Percentiles rank a stretch among this genome's conserved stretches.
phyloP scores from a whole-genome alignment of 2,113 vertebrate genomes.

The Piaya cayana region DNA sequence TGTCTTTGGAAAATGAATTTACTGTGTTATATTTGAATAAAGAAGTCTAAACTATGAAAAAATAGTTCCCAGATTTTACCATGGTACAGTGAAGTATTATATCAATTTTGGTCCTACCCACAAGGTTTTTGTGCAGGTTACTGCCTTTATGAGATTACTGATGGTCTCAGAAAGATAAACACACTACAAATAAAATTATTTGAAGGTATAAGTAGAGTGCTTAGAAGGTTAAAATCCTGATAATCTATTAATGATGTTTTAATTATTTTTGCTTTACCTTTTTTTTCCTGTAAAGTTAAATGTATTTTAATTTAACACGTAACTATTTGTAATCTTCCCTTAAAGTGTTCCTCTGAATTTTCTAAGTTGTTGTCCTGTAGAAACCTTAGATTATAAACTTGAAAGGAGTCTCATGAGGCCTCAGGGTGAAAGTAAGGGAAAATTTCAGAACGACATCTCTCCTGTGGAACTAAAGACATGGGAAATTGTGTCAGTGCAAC shows the following conservation, averaged over 20 bases:
- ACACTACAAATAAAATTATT: slow-evolving; percentile 37
- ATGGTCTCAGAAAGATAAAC: slow-evolving; percentile 25
- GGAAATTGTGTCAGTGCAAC: background rate
- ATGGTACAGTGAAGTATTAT: slow-evolving; percentile 37
- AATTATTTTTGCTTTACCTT: background rate
- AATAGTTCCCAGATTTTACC: slow-evolving; percentile 73
- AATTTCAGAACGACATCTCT: background rate
- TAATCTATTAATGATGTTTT: background rate
- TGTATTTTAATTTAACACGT: background rate
- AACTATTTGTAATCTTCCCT: background rate
- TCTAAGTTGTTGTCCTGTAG: background rate
- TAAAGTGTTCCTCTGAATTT: slow-evolving; percentile 11
- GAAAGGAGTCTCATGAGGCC: slow-evolving; percentile 21
- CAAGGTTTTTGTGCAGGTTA: slow-evolving; percentile 63
- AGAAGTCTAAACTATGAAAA: slow-evolving; percentile 60
- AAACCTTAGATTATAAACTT: slow-evolving; percentile 43
- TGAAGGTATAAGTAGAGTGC: background rate
- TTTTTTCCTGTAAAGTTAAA: background rate
- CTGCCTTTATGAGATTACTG: slow-evolving; percentile 49
- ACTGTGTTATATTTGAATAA: slow-evolving; percentile 67
- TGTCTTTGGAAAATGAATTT: slow-evolving; percentile 70
- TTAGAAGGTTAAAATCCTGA: background rate
- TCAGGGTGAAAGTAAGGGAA: background rate
- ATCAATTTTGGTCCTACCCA: slow-evolving; percentile 36
- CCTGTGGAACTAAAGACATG: background rate